Evolutionary conservation across 2,888 invertebrate species (phyloP).

Genomic region (Ichneumoninae sp.): DNA sequence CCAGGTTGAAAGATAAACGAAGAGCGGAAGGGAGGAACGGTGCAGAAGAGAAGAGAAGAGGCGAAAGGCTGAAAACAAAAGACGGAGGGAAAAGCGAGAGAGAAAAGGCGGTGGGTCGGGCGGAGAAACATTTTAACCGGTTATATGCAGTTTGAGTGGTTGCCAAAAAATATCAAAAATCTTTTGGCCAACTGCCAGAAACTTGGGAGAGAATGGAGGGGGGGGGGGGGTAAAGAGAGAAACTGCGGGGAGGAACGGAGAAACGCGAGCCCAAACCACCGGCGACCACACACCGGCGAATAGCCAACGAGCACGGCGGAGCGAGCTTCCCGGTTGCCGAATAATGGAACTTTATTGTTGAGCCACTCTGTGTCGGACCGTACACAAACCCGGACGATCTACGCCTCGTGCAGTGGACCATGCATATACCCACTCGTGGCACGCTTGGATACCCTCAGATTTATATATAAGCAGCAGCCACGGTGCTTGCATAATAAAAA

Average conservation of each 20-base stretch:
- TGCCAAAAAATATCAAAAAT: conserved; percentile 83
- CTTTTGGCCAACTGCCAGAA: conserved; percentile 77
- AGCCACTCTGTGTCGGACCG: conserved; percentile 64
- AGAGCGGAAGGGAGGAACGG: conserved; percentile 28
- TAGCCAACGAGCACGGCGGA: conserved; percentile 68
- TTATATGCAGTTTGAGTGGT: conserved; percentile 77
- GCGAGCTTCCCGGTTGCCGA: conserved; percentile 69
- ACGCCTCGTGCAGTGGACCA: conserved; percentile 28
- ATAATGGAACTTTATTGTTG: conserved; percentile 79
- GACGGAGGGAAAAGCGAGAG: conserved; percentile 45
- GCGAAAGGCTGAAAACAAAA: conserved; percentile 17
- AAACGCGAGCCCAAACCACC: conserved; percentile 73
- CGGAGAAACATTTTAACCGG: conserved; percentile 79
- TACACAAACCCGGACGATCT: conserved; percentile 54
- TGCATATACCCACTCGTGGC: conserved; percentile 25
- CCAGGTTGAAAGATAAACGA: conserved; percentile 52
- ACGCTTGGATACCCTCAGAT: conserved; percentile 44
- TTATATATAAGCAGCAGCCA: conserved; percentile 40
- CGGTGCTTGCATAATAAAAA: conserved; percentile 34
- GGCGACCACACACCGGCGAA: conserved; percentile 69
- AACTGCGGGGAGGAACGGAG: conserved; percentile 32
- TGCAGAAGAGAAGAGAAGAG: background rate
- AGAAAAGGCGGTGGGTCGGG: conserved; percentile 61
- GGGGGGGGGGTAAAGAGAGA: conserved; percentile 32
- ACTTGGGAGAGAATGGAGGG: conserved; percentile 29